Conservation (phyloP, 2,888 invertebrate genomes). For the Caenorhabditis sp. region DNA sequence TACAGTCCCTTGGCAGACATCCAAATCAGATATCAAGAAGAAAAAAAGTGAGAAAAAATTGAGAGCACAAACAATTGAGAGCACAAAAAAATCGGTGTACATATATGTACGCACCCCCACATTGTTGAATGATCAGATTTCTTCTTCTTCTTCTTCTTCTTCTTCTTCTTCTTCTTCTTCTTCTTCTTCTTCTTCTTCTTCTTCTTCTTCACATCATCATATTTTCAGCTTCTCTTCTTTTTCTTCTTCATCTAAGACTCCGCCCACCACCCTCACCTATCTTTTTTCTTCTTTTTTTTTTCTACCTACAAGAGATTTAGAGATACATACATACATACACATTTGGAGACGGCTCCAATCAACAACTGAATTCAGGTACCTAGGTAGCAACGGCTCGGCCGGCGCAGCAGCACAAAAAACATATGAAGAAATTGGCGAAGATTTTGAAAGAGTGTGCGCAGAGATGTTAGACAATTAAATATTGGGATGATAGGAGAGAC, state of each 20-base stretch:
- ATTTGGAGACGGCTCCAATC: no score
- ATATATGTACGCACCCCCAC: not conserved
- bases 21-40: not conserved
- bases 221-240: not conserved
- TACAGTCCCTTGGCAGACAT: no score
- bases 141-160: not conserved
- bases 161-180: not conserved
- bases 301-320: no score
- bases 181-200: not conserved
- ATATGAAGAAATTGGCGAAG: no score
- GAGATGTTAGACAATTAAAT: no score
- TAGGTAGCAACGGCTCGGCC: no score
- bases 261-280: slow-evolving; percentile 6
- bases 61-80: no score
- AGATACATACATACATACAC: no score
- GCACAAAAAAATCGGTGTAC: not conserved
- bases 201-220: not conserved
- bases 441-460: no score
- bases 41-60: not conserved
- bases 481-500: no score
- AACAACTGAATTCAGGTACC: no score
- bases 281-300: not conserved
- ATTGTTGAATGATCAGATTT: slow-evolving; percentile 5
- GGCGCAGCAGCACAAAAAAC: no score
- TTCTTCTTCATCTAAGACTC: not conserved